A percentile compares a stretch with the other conserved stretches of the same genome.
These are phyloP conservation scores for Tonatia bakeri DNA, from an alignment of 2,113 vertebrate species.

Conservation along the genomic window DNA sequence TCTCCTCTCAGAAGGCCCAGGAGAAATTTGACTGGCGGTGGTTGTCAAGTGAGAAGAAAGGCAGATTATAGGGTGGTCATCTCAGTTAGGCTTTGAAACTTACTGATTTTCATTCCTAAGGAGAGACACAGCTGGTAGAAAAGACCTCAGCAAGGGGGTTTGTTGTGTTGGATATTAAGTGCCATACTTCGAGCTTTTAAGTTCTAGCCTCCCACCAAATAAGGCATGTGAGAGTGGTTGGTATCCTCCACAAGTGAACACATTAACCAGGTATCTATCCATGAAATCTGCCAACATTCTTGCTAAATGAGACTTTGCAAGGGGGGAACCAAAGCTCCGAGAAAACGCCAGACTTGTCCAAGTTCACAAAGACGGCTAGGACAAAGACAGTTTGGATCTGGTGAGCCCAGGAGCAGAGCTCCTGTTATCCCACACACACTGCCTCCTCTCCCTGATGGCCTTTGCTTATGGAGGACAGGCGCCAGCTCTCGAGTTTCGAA, in stretches of 20 bases:
- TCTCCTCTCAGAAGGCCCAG: background rate
- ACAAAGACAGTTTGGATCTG: background rate
- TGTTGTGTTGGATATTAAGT: background rate
- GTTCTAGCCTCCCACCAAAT: background rate
- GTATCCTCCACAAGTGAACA: background rate
- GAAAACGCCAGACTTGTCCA: background rate
- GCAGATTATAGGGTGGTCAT: too few species aligned
- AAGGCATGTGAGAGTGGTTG: background rate
- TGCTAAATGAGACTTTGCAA: background rate
- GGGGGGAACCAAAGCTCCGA: background rate
- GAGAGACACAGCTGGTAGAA: background rate
- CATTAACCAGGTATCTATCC: background rate
- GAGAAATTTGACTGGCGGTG: background rate
- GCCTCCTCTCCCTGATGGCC: too few species aligned
- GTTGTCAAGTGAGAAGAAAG: background rate
- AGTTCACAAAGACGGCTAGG: background rate
- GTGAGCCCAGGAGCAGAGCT: too few species aligned
- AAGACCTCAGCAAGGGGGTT: background rate
- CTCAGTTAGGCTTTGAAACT: background rate
- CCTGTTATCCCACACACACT: accelerated
- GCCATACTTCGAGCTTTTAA: background rate
- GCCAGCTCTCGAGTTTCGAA: background rate
- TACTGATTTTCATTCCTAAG: background rate
- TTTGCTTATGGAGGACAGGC: background rate
- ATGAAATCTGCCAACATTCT: background rate